Base-by-base conservation (phyloP, 2,113 vertebrate species). In the Theristicus caerulescens region DNA sequence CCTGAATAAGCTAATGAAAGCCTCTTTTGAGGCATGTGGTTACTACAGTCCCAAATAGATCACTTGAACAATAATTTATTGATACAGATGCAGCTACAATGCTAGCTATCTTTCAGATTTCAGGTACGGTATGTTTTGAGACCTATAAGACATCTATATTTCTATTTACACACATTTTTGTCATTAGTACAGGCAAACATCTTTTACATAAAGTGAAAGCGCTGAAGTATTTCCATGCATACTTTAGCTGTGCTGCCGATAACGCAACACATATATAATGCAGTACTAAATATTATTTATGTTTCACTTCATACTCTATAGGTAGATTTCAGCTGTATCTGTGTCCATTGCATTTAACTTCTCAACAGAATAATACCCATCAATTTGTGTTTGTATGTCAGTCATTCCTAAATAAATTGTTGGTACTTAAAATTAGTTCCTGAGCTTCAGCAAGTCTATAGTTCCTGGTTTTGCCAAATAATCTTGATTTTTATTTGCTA, bases 1-100 rank as follows among this genome's bases (percentile, higher is more conserved):
- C 86, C 90, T 49, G 38, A 94, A 77, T 96, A 94, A 96, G 73
- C 65, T 93, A 96, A 96, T 83, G 87, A 95, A 97, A 97, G 92
- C 94, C n/a, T 92, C 95, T 96, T 95, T 87, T 71, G 73, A 90
- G 51, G 58, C 70, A 42, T 79, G 90, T 55, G 82, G 61, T 81
- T 79, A 44, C 73, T 77, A 51, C 64, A 81, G 66, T 79, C 71
- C 66, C 51, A 89, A 57, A 90, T 77, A 46, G 21, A 54, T 85
- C 78, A 49, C n/a, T 61, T 61, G 69, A 86, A n/a, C 55, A 52
- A 44, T 67, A 79, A 82, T 66, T 85, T 69, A 26, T 42, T 91
- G 27, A 26, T 92, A n/a, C n/a, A 90, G 31, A 19, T 59, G 46
- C 38, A 74, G 38, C 31, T 83, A 10, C 38, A 59, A 4, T 61